These are phyloP conservation scores for Atherix ibis DNA, from an alignment of 2,888 invertebrate species.

Conservation along the genomic window DNA sequence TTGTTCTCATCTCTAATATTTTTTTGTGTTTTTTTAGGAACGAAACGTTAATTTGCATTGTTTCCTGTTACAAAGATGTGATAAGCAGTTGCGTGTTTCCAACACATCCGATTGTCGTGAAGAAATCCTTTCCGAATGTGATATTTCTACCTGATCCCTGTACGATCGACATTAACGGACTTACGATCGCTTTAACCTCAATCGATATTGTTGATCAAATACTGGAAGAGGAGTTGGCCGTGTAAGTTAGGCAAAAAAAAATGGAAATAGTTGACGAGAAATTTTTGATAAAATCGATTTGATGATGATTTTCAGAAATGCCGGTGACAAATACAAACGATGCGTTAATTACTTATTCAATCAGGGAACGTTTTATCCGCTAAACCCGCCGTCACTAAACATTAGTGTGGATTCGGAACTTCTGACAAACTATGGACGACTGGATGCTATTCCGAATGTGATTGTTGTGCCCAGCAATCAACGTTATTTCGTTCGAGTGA, in stretches of 20 bases:
- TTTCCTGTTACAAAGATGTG: constrained; percentile 61
- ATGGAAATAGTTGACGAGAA: not conserved
- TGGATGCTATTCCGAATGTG: constrained; percentile 63
- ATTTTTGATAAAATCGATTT: not conserved
- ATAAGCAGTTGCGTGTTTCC: constrained; percentile 70
- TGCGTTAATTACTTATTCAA: constrained; percentile 55
- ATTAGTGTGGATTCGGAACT: constrained; percentile 53
- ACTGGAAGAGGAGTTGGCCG: constrained; percentile 58
- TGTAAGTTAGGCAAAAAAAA: constrained; percentile 34
- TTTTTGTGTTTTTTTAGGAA: constrained; percentile 32
- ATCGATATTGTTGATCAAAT: constrained; percentile 73
- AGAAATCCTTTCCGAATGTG: constrained; percentile 42
- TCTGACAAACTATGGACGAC: constrained; percentile 52
- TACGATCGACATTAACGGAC: constrained; percentile 56
- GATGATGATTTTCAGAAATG: constrained; percentile 23
- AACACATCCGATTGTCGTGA: constrained; percentile 54
- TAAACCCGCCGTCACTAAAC: constrained; percentile 55
- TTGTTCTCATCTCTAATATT: constrained; percentile 3
- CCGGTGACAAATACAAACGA: constrained; percentile 56
- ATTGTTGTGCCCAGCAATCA: constrained; percentile 74
- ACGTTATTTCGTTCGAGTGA: constrained; percentile 64
- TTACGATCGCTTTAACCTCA: constrained; percentile 64
- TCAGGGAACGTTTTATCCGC: constrained; percentile 69
- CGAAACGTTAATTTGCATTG: constrained; percentile 54
- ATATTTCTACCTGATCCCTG: constrained; percentile 68